Evolutionary conservation across 2,888 invertebrate species (phyloP).

Genomic region (Cerastis rubricosa): DNA sequence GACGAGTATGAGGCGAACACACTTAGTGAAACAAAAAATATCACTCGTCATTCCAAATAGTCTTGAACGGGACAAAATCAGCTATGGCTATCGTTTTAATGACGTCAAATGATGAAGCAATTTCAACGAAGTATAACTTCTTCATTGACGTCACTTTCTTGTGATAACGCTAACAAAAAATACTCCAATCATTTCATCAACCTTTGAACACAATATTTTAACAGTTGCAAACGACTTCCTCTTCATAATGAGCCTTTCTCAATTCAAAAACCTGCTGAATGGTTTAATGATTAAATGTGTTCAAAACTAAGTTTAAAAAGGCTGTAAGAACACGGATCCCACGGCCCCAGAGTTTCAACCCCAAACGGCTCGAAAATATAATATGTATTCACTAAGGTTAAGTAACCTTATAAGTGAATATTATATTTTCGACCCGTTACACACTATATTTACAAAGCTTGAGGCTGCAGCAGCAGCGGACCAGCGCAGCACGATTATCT

Average conservation of each 20-base stretch:
- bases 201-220: slow-evolving; percentile 2
- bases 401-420: too few relatives aligned
- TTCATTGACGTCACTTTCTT: slow-evolving; percentile 14
- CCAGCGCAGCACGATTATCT: neutral
- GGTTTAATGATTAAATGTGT: neutral
- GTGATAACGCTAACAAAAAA: neutral
- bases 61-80: neutral
- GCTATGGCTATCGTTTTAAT: slow-evolving; percentile 13
- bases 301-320: neutral
- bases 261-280: neutral
- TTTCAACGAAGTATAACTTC: neutral
- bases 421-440: too few relatives aligned
- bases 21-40: neutral
- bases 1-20: neutral
- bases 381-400: neutral
- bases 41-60: slow-evolving; percentile 7
- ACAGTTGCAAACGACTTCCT: neutral
- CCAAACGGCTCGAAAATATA: neutral
- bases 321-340: neutral
- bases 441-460: neutral
- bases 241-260: neutral
- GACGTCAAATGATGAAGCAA: slow-evolving; percentile 29
- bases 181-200: neutral
- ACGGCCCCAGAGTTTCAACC: neutral
- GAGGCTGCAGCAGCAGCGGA: neutral